Evolutionary conservation across 2,113 vertebrate genomes (phyloP).

Genomic region (human (Homo sapiens)): GRCh38 chrX:137290001-137290500

Average conservation of each 20-base stretch:
- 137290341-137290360: background rate
- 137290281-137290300: background rate
- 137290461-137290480: background rate
- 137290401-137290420: background rate
- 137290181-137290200: background rate
- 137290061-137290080: background rate
- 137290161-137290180: background rate
- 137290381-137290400: background rate
- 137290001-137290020: constrained; percentile 19
- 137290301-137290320: background rate
- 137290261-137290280: constrained; percentile 4
- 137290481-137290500: constrained; percentile 17
- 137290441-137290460: background rate
- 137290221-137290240: background rate
- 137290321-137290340: background rate
- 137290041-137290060: background rate
- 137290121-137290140: constrained; percentile 22
- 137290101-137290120: constrained; percentile 43
- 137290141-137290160: background rate
- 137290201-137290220: background rate
- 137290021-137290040: constrained; percentile 37
- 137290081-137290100: constrained; percentile 42
- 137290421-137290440: background rate
- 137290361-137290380: background rate
- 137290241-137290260: background rate